Evolutionary conservation across 2,888 invertebrate genomes (phyloP).

Genomic region (Cephus pygmeus): DNA sequence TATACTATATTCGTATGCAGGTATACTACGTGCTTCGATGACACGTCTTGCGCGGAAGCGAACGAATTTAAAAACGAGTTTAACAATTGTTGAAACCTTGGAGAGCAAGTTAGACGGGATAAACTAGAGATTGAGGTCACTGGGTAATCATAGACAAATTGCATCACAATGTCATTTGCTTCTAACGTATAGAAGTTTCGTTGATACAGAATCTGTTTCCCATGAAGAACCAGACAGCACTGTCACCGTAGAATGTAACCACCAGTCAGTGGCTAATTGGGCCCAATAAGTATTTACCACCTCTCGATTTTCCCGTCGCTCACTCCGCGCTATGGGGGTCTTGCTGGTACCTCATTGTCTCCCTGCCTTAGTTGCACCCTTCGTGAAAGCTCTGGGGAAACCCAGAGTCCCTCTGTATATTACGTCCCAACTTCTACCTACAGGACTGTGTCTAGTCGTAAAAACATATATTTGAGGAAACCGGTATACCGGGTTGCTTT

Average conservation of each 20-base stretch:
- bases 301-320: constrained; percentile 41
- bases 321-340: constrained; percentile 33
- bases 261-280: constrained; percentile 54
- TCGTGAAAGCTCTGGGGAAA: not conserved
- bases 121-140: not conserved
- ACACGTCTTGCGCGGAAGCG: not conserved
- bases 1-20: not conserved
- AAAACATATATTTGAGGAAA: not conserved
- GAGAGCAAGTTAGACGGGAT: not conserved
- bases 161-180: not conserved
- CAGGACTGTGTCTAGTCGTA: not conserved
- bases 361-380: constrained; percentile 13
- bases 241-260: constrained; percentile 39
- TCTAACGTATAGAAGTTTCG: not conserved
- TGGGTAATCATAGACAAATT: not conserved
- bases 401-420: constrained; percentile 1
- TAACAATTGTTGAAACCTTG: not conserved
- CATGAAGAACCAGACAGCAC: not conserved
- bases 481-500: not conserved
- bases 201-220: not conserved
- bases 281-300: constrained; percentile 46
- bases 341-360: constrained; percentile 43
- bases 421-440: not conserved
- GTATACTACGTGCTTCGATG: not conserved
- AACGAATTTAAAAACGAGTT: not conserved